These are phyloP conservation scores for Periophthalmus magnuspinnatus DNA, from an alignment of 2,797 vertebrate species.

Conservation along the genomic window DNA sequence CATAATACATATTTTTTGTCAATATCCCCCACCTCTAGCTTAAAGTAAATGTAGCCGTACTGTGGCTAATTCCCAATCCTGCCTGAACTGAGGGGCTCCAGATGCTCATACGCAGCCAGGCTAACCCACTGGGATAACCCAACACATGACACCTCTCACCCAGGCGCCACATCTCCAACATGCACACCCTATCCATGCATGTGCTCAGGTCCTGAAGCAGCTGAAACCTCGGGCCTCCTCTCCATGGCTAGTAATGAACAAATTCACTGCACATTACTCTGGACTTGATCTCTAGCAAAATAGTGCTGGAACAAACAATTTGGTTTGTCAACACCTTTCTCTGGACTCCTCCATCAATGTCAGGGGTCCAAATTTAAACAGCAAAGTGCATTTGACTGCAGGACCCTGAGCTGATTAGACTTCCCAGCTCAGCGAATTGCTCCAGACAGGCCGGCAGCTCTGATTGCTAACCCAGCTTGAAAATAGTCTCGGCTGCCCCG, in stretches of 20 bases:
- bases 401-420: conserved; percentile 99
- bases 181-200: conserved; percentile 37
- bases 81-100: conserved; percentile 64
- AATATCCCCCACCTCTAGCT: background rate
- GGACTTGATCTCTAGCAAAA: conserved; percentile 99
- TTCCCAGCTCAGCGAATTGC: conserved; percentile 98
- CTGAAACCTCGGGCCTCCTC: conserved; percentile 57
- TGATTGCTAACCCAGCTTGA: conserved; percentile 99
- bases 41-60: background rate
- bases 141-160: conserved; percentile 25
- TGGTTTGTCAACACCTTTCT: conserved; percentile 99
- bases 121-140: conserved; percentile 41
- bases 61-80: conserved; percentile 56
- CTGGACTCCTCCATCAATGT: conserved; percentile 99
- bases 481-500: conserved; percentile 92
- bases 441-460: conserved; percentile 97
- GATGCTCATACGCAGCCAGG: conserved; percentile 2
- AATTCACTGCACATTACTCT: conserved; percentile 99
- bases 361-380: conserved; percentile 99
- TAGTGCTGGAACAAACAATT: conserved; percentile 99
- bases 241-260: conserved; percentile 91
- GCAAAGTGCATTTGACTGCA: conserved; percentile 99
- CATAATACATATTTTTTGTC: background rate
- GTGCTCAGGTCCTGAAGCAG: conserved; percentile 42
- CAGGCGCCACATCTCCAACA: conserved; percentile 22